A percentile compares a stretch with the other conserved stretches of the same genome.
Evolutionary conservation across 2,113 vertebrate species (phyloP).

Genomic region (Phycodurus eques): DNA sequence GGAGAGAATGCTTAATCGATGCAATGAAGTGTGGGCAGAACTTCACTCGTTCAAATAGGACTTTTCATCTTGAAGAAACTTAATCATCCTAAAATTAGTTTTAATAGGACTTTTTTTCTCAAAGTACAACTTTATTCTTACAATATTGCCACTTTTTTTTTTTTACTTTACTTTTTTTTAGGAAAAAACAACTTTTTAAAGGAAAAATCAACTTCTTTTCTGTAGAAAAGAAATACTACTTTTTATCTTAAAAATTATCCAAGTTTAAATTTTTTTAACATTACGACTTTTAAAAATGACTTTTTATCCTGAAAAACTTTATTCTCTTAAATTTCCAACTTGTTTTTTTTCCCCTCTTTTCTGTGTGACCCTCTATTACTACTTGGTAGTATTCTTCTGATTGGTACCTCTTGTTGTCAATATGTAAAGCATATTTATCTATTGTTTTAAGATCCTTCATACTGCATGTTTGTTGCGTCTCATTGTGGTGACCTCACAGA

Average conservation of each 20-base stretch:
- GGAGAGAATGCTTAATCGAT: too few relatives aligned
- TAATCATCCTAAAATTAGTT: too few relatives aligned
- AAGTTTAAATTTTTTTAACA: too few relatives aligned
- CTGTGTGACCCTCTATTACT: background rate
- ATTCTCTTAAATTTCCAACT: background rate
- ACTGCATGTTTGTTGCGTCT: constrained; percentile 36
- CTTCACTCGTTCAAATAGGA: too few relatives aligned
- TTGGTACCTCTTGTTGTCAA: constrained; percentile 72
- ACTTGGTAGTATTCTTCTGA: constrained; percentile 11
- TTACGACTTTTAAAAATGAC: background rate
- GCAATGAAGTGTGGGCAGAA: too few relatives aligned
- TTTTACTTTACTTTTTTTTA: background rate
- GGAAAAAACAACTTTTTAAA: background rate
- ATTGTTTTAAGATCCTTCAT: constrained; percentile 58
- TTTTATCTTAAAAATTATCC: background rate
- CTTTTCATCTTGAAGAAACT: too few relatives aligned
- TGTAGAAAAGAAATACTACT: background rate
- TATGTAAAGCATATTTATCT: constrained; percentile 75
- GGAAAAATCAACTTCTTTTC: background rate
- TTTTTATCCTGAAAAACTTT: too few relatives aligned
- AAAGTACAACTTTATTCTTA: too few relatives aligned
- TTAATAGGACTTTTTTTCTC: too few relatives aligned
- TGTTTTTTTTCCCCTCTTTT: background rate
- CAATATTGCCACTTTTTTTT: too few relatives aligned
- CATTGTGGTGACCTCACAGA: constrained; percentile 38